Conservation (phyloP, 2,888 invertebrate species). For the Agonum fuliginosum region DNA sequence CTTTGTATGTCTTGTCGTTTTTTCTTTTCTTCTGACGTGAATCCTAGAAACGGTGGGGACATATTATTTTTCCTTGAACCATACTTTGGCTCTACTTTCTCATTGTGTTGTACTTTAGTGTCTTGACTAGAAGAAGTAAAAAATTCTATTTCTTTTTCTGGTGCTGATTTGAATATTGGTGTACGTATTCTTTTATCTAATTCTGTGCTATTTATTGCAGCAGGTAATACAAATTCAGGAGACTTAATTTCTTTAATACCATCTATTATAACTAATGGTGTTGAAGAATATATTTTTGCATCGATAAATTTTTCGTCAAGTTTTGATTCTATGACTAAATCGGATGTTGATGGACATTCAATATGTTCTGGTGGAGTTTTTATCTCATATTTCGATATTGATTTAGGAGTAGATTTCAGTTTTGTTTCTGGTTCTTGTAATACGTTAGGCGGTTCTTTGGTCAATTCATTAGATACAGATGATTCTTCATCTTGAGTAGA, state of each 20-base stretch:
- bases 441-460: background rate
- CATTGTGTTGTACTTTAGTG: background rate
- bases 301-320: too few relatives aligned
- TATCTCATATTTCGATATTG: too few relatives aligned
- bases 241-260: too few relatives aligned
- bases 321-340: too few relatives aligned
- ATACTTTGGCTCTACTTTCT: background rate
- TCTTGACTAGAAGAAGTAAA: slow-evolving; percentile 4
- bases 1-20: background rate
- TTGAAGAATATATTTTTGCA: too few relatives aligned
- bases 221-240: background rate
- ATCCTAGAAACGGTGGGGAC: slow-evolving; percentile 20
- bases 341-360: too few relatives aligned
- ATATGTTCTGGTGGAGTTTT: too few relatives aligned
- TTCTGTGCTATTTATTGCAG: background rate
- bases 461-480: background rate
- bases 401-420: background rate
- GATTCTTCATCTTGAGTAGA: background rate
- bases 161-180: background rate
- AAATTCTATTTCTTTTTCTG: slow-evolving; percentile 37
- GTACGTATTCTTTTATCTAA: background rate
- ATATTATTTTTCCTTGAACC: background rate
- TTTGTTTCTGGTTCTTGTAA: background rate
- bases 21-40: slow-evolving; percentile 13
- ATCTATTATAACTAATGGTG: too few relatives aligned